Evolutionary conservation across 2,888 invertebrate genomes (phyloP).

Genomic region (Drosophila mayaguana): DNA sequence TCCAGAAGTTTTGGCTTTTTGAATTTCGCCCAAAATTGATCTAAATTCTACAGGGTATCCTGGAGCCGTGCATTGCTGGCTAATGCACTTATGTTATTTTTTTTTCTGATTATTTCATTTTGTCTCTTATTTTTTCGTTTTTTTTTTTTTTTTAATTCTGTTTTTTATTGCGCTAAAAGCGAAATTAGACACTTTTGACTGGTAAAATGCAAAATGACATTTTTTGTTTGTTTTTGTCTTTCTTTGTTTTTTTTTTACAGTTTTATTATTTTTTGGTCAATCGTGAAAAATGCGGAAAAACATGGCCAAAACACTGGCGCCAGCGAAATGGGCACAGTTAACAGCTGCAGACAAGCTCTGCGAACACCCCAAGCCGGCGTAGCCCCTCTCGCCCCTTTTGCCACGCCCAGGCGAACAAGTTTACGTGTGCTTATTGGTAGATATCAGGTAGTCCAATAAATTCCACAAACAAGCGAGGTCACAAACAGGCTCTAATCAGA

Average conservation of each 20-base stretch:
- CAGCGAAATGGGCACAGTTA: slow-evolving; percentile 71
- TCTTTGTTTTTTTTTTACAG: background rate
- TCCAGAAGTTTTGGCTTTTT: background rate
- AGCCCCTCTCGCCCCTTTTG: background rate
- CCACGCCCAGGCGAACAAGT: slow-evolving; percentile 46
- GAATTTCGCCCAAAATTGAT: too few species aligned
- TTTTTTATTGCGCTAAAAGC: slow-evolving; percentile 52
- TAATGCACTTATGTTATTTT: background rate
- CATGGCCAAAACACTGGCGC: slow-evolving; percentile 67
- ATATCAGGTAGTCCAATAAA: slow-evolving; percentile 59
- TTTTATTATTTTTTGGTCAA: slow-evolving; percentile 13
- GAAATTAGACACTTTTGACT: slow-evolving; percentile 77
- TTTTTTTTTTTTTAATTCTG: background rate
- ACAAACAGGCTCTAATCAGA: slow-evolving; percentile 59
- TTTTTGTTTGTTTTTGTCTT: slow-evolving; percentile 14
- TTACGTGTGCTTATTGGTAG: slow-evolving; percentile 40
- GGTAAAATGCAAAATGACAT: slow-evolving; percentile 72
- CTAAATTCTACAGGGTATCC: background rate
- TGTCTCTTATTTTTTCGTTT: slow-evolving; percentile 11
- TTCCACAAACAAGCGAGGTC: slow-evolving; percentile 55
- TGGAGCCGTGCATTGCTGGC: background rate
- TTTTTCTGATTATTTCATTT: slow-evolving; percentile 27
- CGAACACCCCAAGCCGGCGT: slow-evolving; percentile 2
- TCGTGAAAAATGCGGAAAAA: slow-evolving; percentile 67
- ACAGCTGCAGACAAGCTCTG: slow-evolving; percentile 25